Percentiles rank a stretch among this genome's conserved stretches.
These are phyloP conservation scores for Diprion similis DNA, from an alignment of 1,140 invertebrate species.

Conservation along the genomic window DNA sequence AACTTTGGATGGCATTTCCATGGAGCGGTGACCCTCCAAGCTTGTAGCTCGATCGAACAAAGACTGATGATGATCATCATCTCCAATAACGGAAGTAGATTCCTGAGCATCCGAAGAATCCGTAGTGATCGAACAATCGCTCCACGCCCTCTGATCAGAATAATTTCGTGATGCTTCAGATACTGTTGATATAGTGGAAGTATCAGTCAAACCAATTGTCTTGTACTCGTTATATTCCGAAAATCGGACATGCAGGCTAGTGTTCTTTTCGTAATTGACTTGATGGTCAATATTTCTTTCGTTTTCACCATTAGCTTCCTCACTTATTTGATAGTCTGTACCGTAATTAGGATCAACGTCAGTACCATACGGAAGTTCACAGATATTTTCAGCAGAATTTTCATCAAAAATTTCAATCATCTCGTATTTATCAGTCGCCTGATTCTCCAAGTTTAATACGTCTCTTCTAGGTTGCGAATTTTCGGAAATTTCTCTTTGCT, in stretches of 20 bases:
- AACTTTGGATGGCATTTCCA: background rate
- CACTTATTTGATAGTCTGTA: conserved; percentile 17
- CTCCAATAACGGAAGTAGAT: background rate
- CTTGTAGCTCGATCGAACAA: too few relatives aligned
- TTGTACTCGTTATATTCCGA: conserved; percentile 57
- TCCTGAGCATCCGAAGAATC: conserved; percentile 47
- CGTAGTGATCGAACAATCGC: conserved; percentile 39
- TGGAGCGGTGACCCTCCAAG: background rate
- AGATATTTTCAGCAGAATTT: conserved; percentile 9
- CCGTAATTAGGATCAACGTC: conserved; percentile 23
- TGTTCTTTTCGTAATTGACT: conserved; percentile 23
- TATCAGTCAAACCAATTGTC: conserved; percentile 50
- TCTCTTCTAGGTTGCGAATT: background rate
- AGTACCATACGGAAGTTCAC: conserved; percentile 26
- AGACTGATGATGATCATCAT: too few relatives aligned
- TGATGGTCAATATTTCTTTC: conserved; percentile 16
- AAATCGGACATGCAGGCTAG: conserved; percentile 56
- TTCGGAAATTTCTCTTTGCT: background rate
- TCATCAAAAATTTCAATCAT: background rate
- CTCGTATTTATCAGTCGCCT: background rate
- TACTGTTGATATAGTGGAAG: conserved; percentile 45
- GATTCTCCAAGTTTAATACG: background rate
- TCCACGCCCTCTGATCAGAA: conserved; percentile 42
- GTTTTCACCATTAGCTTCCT: conserved; percentile 8
- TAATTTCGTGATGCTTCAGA: conserved; percentile 33